phyloP scores from a whole-genome alignment of 2,888 invertebrate species.

The Sepiola atlantica region DNA sequence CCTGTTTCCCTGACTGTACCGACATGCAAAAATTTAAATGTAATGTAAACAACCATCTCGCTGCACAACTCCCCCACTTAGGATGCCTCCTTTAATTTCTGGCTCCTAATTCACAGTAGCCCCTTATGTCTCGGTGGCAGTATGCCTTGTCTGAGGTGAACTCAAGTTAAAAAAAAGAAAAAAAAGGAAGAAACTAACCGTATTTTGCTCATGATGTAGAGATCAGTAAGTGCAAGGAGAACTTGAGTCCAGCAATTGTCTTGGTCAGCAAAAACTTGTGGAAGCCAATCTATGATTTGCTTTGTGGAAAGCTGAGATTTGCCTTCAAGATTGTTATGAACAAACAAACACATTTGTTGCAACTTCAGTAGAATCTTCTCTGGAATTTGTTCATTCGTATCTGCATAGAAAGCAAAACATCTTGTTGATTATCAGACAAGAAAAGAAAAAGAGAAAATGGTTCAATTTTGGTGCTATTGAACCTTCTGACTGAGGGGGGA shows the following conservation, averaged over 20 bases:
- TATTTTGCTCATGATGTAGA: slow-evolving; percentile 48
- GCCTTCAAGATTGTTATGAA: not conserved
- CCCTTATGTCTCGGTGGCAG: too few species aligned
- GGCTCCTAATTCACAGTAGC: too few species aligned
- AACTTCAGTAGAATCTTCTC: not conserved
- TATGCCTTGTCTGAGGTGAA: too few species aligned
- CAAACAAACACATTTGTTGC: not conserved
- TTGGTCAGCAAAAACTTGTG: slow-evolving; percentile 60
- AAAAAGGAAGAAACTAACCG: slow-evolving; percentile 39
- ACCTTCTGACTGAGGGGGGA: too few species aligned
- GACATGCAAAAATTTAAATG: too few species aligned
- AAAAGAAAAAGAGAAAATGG: not conserved
- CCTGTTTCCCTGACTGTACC: too few species aligned
- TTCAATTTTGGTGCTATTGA: too few species aligned
- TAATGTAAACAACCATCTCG: too few species aligned
- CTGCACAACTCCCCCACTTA: too few species aligned
- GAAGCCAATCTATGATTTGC: slow-evolving; percentile 55
- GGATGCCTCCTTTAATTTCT: too few species aligned
- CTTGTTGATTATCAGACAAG: not conserved
- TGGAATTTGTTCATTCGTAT: not conserved
- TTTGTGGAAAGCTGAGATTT: not conserved
- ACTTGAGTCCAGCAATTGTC: slow-evolving; percentile 65
- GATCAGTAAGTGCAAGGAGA: slow-evolving; percentile 57
- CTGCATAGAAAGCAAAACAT: not conserved
- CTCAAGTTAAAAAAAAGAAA: not conserved